Base-by-base conservation (phyloP, 2,113 vertebrate species). In the Vidua chalybeata region DNA sequence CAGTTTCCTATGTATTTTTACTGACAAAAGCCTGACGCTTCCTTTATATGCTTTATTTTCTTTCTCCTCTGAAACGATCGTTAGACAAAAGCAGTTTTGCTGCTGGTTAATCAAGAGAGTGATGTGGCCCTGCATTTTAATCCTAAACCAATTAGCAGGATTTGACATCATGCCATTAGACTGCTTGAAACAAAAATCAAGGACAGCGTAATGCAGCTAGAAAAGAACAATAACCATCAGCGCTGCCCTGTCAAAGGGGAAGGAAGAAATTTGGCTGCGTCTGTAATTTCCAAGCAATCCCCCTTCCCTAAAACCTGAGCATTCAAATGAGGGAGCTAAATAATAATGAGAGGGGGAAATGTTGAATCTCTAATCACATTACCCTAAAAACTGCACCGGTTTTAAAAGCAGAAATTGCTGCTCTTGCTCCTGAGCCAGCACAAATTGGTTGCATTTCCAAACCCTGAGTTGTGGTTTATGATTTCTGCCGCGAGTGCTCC, bases 91-190 rank as follows among this genome's bases (percentile, higher is more conserved):
- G 93, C 95, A 87, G 93, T 97, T 96, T 97, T 96, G 85, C 95
- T 95, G 95, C 95, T 96, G 95, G 93, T 95, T 97, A 96, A 96
- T 97, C 95, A 96, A 95, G 96, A 97, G 95, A 96, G 89, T 97
- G 96, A 96, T 95, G 94, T 95, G 96, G 95, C 96, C 92, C 96
- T 97, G 96, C 95, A 97, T 97, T 97, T 97, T 97, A 97, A 97
- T 96, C 96, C 96, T 97, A 97, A 97, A 97, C 97, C 96, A 97
- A 97, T 97, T 97, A 97, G 93, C 91, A 85, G 93, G 96, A 96
- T 97, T 97, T 97, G 96, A 95, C 90, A 96, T 94, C 94, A 91
- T 95, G 95, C 96, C 94, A 95, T 96, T 93, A 95, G 93, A 96
- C 83, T 95, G 95, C 93, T 96, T 95, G 95, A 95, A 97, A 96